Evolutionary conservation across 2,113 vertebrate genomes (phyloP).

Genomic region (Labeo catla): DNA sequence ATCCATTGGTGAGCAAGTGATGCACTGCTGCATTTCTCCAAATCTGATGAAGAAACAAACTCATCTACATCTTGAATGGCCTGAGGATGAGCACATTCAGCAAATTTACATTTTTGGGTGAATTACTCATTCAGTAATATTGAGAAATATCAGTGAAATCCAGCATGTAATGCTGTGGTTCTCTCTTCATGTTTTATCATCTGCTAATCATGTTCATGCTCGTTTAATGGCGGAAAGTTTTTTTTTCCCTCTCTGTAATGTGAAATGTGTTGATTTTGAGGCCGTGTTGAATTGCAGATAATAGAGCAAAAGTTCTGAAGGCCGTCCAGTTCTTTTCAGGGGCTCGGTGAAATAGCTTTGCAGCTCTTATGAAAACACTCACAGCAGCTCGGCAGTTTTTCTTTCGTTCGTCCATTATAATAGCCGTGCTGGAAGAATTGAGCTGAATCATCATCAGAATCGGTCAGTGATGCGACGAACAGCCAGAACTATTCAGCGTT

Average conservation of each 20-base stretch:
- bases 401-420: slow-evolving; percentile 5
- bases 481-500: background rate
- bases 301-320: slow-evolving; percentile 21
- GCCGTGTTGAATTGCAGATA: slow-evolving; percentile 4
- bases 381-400: background rate
- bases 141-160: background rate
- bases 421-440: slow-evolving; percentile 19
- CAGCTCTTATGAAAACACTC: slow-evolving; percentile 35
- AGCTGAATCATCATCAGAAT: slow-evolving; percentile 28
- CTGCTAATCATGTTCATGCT: background rate
- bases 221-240: background rate
- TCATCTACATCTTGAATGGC: background rate
- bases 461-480: background rate
- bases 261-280: background rate
- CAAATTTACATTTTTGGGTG: background rate
- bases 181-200: background rate
- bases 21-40: background rate
- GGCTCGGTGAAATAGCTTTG: background rate
- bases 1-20: background rate
- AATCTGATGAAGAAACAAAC: background rate
- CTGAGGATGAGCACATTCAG: background rate
- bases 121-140: background rate
- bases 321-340: slow-evolving; percentile 32
- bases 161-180: background rate
- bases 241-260: background rate